A percentile compares a stretch with the other conserved stretches of the same genome.
phyloP scores from a whole-genome alignment of 2,888 invertebrate genomes.

The Nymphalis polychloros region DNA sequence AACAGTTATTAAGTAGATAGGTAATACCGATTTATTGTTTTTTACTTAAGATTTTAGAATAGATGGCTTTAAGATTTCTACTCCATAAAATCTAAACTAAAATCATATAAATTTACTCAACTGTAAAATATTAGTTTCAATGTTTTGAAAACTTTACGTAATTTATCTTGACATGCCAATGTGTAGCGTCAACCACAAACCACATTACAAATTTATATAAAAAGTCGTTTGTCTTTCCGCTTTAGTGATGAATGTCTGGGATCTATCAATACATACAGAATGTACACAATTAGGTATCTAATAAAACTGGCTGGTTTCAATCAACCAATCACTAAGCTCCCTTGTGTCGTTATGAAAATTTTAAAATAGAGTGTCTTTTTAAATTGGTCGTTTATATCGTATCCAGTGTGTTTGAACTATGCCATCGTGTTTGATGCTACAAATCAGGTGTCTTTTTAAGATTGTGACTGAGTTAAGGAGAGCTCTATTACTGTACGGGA shows the following conservation, averaged over 20 bases:
- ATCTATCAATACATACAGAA: constrained; percentile 34
- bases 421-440: not conserved
- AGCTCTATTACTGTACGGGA: constrained; percentile 7
- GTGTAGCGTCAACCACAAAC: constrained; percentile 27
- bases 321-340: constrained; percentile 2
- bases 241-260: constrained; percentile 12
- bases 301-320: constrained; percentile 32
- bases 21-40: too few relatives aligned
- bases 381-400: not conserved
- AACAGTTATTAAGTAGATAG: too few relatives aligned
- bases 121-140: not conserved
- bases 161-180: constrained; percentile 20
- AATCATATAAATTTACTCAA: not conserved
- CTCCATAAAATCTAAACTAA: too few relatives aligned
- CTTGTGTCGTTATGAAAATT: not conserved
- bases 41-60: too few relatives aligned
- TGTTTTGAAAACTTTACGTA: not conserved
- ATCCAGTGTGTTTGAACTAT: not conserved
- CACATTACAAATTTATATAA: constrained; percentile 19
- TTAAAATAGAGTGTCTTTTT: not conserved
- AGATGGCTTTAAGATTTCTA: too few relatives aligned
- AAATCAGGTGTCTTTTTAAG: not conserved
- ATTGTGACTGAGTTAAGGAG: not conserved
- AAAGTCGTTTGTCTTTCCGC: constrained; percentile 33
- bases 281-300: constrained; percentile 43